Base-by-base conservation (phyloP, 2,888 invertebrate species). In the Mamestra brassicae region DNA sequence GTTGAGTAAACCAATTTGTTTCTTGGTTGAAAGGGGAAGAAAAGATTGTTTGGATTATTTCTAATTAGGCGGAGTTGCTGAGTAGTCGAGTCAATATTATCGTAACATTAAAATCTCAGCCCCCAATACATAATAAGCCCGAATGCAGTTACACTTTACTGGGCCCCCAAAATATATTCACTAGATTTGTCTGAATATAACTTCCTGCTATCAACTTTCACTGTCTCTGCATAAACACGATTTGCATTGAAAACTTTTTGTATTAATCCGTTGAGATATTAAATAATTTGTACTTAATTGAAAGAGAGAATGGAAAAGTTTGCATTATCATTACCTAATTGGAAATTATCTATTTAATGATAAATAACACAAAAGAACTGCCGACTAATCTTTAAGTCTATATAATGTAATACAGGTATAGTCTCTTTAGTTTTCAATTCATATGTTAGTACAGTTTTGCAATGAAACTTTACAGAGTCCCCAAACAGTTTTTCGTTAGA, bases 401-500 rank as follows among this genome's bases (percentile, higher is more conserved):
- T 26, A 26, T 26, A 26, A 26, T 26, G 26, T 26, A 26, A 1
- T 26, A 26, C 26, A 26, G 26, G 26, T 26, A 26, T 26, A 26
- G 26, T 26, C 26, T 26, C 26, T 1, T 26, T 26, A 26, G 26
- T 26, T 26, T 26, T 26, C 26, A 26, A 26, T 26, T 26, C 26
- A 26, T 26, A 26, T 26, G 26, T 26, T 26, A 26, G 26, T 26
- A 26, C 26, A 55, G 26, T 11, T 55, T 55, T 11, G 55, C 5
- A 57, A 11, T 57, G 2, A 34, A 13, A 85, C 85, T 88, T 88
- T 89, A 89, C 83, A 76, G 80, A 80, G 80, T 77, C 84, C 89
- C 34, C 34, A 57, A 57, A 87, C 85, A 83, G 92, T 93, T 89
- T 89, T 89, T 88, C 87, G 89, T 89, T 91, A 91, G 87, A 90